Conservation (phyloP, 2,888 invertebrate species). For the Oligia fasciuncula region DNA sequence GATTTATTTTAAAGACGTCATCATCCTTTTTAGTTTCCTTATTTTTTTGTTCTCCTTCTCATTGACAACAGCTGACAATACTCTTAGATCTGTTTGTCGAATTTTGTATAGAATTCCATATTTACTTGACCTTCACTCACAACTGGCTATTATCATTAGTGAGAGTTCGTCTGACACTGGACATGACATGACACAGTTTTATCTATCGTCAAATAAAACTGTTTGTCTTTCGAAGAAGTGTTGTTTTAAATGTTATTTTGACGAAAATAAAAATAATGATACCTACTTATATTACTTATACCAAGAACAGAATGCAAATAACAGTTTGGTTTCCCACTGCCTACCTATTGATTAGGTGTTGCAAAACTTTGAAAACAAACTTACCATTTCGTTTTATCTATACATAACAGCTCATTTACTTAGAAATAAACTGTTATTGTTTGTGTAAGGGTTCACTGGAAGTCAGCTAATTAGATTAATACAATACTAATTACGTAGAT, state of each 20-base stretch:
- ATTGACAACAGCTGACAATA: background rate
- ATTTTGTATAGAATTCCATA: conserved; percentile 38
- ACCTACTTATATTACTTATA: conserved; percentile 1
- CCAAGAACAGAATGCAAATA: conserved; percentile 17
- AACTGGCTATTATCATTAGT: conserved; percentile 48
- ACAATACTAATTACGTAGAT: too few relatives aligned
- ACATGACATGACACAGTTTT: conserved; percentile 20
- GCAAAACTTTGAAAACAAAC: conserved; percentile 13
- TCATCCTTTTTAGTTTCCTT: background rate
- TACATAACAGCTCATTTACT: conserved; percentile 21
- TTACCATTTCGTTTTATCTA: conserved; percentile 16
- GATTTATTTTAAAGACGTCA: conserved; percentile 9
- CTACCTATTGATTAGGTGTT: background rate
- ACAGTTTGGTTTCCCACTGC: background rate
- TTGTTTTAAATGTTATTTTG: conserved; percentile 19
- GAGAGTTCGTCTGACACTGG: conserved; percentile 1
- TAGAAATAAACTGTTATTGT: conserved; percentile 34
- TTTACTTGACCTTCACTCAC: conserved; percentile 51
- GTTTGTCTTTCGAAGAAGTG: conserved; percentile 27
- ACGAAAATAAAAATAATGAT: background rate
- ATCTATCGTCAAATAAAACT: conserved; percentile 32
- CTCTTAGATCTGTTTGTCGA: background rate
- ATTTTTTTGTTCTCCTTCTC: background rate
- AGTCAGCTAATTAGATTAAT: too few relatives aligned
- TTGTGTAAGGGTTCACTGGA: conserved; percentile 6